A percentile compares a stretch with the other conserved stretches of the same genome.
phyloP scores from a whole-genome alignment of 1,140 invertebrate species.

The Drosophila funebris region DNA sequence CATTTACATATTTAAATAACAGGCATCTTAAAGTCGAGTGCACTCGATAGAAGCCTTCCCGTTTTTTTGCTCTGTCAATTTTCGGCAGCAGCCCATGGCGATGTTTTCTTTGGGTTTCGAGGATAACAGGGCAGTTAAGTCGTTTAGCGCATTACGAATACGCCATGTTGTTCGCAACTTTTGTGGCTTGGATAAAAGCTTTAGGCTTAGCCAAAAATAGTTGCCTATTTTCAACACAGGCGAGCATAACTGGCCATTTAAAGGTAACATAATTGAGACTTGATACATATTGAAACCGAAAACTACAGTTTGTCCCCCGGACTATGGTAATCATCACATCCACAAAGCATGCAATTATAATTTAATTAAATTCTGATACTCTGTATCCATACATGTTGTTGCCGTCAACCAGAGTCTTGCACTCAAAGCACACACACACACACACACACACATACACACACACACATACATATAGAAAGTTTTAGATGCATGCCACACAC shows the following conservation, averaged over 20 bases:
- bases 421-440: slow-evolving; percentile 4
- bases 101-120: slow-evolving; percentile 41
- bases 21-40: no score
- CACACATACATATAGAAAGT: slow-evolving; percentile 8
- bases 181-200: not conserved
- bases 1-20: no score
- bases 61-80: no score
- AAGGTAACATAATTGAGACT: slow-evolving; percentile 55
- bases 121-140: slow-evolving; percentile 28
- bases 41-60: no score
- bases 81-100: slow-evolving; percentile 51
- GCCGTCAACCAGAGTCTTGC: slow-evolving; percentile 38
- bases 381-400: slow-evolving; percentile 45
- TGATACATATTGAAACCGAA: slow-evolving; percentile 44
- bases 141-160: slow-evolving; percentile 67
- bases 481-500: slow-evolving; percentile 54
- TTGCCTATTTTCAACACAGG: not conserved
- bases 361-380: slow-evolving; percentile 73
- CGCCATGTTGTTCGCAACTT: not conserved
- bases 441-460: slow-evolving; percentile 9
- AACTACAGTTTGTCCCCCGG: slow-evolving; percentile 38
- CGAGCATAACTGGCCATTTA: slow-evolving; percentile 32
- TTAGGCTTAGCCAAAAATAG: not conserved
- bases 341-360: slow-evolving; percentile 62
- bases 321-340: slow-evolving; percentile 27